These are phyloP conservation scores for Hydrotaea cyrtoneurina DNA, from an alignment of 2,888 invertebrate genomes.

Conservation along the genomic window DNA sequence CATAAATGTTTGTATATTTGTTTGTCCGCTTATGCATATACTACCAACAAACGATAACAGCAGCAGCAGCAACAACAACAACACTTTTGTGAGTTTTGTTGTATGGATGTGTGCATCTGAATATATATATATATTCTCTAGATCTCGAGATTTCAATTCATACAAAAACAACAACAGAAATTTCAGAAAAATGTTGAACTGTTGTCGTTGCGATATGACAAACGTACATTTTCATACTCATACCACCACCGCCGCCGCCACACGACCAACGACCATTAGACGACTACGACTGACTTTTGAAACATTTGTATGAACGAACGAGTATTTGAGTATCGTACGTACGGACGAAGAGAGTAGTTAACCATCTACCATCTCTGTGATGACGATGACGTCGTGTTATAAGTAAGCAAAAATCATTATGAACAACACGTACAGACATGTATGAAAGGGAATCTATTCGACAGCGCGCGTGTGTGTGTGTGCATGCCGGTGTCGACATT, in stretches of 20 bases:
- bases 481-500: slow-evolving; percentile 14
- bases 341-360: not conserved
- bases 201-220: slow-evolving; percentile 55
- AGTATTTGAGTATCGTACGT: not conserved
- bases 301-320: not conserved
- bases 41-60: slow-evolving; percentile 17
- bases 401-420: slow-evolving; percentile 44
- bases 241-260: not conserved
- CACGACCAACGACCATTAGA: not conserved
- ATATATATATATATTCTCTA: slow-evolving; percentile 2
- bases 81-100: slow-evolving; percentile 46
- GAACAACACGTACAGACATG: slow-evolving; percentile 12
- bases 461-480: not conserved
- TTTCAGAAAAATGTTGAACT: slow-evolving; percentile 58
- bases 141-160: slow-evolving; percentile 30
- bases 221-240: slow-evolving; percentile 43
- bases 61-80: slow-evolving; percentile 14
- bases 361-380: not conserved
- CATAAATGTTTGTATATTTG: slow-evolving; percentile 11
- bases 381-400: slow-evolving; percentile 4
- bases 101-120: slow-evolving; percentile 25
- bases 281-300: not conserved
- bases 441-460: not conserved
- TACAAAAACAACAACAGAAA: slow-evolving; percentile 21
- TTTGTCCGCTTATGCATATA: slow-evolving; percentile 35